phyloP scores from a whole-genome alignment of 2,113 vertebrate species.

The Uria lomvia region DNA sequence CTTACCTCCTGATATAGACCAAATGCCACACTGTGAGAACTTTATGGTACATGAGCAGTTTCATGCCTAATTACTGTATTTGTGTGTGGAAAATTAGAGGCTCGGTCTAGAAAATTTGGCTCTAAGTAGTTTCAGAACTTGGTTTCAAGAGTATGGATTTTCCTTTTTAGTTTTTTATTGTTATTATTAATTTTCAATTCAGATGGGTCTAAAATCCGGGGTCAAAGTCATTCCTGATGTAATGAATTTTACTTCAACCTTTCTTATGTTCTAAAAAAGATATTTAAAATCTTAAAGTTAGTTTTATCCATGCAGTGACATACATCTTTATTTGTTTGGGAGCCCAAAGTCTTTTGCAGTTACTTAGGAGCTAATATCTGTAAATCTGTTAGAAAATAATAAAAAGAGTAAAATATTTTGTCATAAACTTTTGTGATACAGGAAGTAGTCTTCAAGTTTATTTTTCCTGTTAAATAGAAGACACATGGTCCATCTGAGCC shows the following conservation, averaged over 20 bases:
- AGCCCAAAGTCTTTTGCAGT: not conserved
- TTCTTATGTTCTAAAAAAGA: not conserved
- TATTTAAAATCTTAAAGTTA: not conserved
- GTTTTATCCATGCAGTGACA: not conserved
- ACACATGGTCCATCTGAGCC: not conserved
- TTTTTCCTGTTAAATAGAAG: not conserved
- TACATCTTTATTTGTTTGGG: not conserved
- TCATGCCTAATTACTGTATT: not conserved
- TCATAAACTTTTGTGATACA: not conserved
- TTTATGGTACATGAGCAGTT: not conserved
- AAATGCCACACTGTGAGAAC: not conserved
- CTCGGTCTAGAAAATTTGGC: not conserved
- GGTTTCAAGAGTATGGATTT: not conserved
- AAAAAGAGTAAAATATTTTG: not conserved
- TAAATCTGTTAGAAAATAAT: not conserved
- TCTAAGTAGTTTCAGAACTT: not conserved
- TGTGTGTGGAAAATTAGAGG: not conserved
- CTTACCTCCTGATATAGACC: not conserved
- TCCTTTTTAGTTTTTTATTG: not conserved
- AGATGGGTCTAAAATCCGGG: not conserved
- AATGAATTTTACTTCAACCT: not conserved
- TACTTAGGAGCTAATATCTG: not conserved
- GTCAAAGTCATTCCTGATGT: not conserved
- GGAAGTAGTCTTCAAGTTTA: not conserved
- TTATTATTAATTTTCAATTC: not conserved